A percentile compares a stretch with the other conserved stretches of the same genome.
Evolutionary conservation across 2,888 invertebrate genomes (phyloP).

Genomic region (Macropis europaea): DNA sequence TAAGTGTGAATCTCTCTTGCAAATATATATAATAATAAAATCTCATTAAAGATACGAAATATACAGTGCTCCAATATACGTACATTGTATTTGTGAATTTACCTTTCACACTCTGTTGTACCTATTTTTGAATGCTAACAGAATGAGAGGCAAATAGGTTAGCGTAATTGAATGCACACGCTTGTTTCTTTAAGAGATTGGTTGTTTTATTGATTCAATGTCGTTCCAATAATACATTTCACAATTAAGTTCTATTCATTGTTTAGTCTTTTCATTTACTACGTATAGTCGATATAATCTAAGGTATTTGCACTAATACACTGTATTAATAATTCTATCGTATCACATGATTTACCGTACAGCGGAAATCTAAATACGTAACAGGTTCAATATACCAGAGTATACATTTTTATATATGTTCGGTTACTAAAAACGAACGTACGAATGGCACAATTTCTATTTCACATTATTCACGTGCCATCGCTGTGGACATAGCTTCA

Average conservation of each 20-base stretch:
- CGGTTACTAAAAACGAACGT: constrained; percentile 24
- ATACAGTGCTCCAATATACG: constrained; percentile 51
- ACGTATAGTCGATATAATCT: constrained; percentile 26
- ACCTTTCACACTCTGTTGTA: constrained; percentile 17
- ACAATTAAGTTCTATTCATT: constrained; percentile 12
- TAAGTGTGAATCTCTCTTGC: constrained; percentile 63
- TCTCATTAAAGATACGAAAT: constrained; percentile 64
- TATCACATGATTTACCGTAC: constrained; percentile 47
- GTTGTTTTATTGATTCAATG: constrained; percentile 54
- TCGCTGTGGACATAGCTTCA: constrained; percentile 3
- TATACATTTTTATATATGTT: constrained; percentile 16
- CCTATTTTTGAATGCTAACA: background rate
- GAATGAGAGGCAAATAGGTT: background rate
- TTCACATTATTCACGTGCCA: constrained; percentile 8
- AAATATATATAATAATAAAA: constrained; percentile 62
- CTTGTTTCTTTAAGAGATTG: constrained; percentile 19
- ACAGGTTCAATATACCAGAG: constrained; percentile 11
- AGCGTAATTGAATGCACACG: background rate
- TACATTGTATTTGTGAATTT: constrained; percentile 37
- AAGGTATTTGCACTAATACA: constrained; percentile 44
- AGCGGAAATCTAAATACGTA: constrained; percentile 40
- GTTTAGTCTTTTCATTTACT: constrained; percentile 18
- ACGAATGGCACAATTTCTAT: constrained; percentile 39
- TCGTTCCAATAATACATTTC: constrained; percentile 38
- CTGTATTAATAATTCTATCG: constrained; percentile 27